Evolutionary conservation across 2,797 vertebrate genomes (phyloP).

Genomic region (Zalophus californianus): DNA sequence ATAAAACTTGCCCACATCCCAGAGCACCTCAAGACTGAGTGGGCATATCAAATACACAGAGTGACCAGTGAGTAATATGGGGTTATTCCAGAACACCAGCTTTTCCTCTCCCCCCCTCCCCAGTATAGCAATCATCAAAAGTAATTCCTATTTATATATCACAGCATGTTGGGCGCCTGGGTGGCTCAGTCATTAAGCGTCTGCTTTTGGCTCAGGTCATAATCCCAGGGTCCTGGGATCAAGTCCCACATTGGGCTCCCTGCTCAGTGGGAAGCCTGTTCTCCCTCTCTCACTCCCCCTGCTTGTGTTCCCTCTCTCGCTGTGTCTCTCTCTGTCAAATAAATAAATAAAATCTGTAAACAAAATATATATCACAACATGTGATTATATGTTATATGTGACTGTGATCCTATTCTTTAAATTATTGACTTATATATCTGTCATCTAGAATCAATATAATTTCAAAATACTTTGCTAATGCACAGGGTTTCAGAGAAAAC

Average conservation of each 20-base stretch:
- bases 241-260: no score
- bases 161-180: not conserved
- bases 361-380: not conserved
- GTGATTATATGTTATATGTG: not conserved
- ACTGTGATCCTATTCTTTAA: slow-evolving; percentile 35
- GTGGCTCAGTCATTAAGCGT: no score
- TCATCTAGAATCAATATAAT: slow-evolving; percentile 64
- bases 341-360: no score
- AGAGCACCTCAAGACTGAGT: not conserved
- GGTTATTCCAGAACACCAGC: not conserved
- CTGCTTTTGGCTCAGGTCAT: no score
- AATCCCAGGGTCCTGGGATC: no score
- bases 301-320: no score
- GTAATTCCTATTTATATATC: not conserved
- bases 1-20: not conserved
- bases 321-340: no score
- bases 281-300: no score
- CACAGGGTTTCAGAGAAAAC: slow-evolving; percentile 58
- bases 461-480: slow-evolving; percentile 70
- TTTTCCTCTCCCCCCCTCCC: not conserved
- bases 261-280: no score
- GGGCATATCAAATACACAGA: not conserved
- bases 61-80: not conserved
- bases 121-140: not conserved
- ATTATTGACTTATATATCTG: slow-evolving; percentile 40